phyloP scores from a whole-genome alignment of 2,113 vertebrate genomes.

The Gorsachius goisagi region DNA sequence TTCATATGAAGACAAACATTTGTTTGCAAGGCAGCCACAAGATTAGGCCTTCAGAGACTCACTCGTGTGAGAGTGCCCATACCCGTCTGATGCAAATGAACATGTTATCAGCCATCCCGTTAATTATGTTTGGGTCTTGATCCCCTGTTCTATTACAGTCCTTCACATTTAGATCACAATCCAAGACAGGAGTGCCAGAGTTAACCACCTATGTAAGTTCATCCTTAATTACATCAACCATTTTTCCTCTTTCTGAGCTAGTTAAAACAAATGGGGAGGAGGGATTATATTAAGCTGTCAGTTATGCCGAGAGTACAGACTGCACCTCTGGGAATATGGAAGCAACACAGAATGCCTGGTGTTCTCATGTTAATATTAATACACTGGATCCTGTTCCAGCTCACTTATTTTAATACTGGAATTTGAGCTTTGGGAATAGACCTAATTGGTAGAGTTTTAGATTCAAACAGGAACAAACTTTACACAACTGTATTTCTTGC shows the following conservation, averaged over 20 bases:
- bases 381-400: neutral
- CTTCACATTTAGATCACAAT: neutral
- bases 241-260: neutral
- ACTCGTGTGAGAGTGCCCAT: neutral
- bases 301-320: neutral
- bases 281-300: neutral
- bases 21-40: neutral
- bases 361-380: conserved; percentile 53
- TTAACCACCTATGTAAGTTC: neutral
- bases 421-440: conserved; percentile 40
- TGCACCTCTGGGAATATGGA: neutral
- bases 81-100: neutral
- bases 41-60: neutral
- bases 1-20: neutral
- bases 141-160: neutral
- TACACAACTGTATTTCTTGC: neutral
- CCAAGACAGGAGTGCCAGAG: neutral
- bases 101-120: neutral
- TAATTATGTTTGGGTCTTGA: neutral
- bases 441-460: neutral
- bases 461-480: neutral
- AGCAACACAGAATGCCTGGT: neutral
- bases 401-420: conserved; percentile 39
- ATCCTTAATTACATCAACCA: neutral
- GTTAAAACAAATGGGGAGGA: neutral